Base-by-base conservation (phyloP, 2,113 vertebrate genomes). In the Planiliza haematocheilus region DNA sequence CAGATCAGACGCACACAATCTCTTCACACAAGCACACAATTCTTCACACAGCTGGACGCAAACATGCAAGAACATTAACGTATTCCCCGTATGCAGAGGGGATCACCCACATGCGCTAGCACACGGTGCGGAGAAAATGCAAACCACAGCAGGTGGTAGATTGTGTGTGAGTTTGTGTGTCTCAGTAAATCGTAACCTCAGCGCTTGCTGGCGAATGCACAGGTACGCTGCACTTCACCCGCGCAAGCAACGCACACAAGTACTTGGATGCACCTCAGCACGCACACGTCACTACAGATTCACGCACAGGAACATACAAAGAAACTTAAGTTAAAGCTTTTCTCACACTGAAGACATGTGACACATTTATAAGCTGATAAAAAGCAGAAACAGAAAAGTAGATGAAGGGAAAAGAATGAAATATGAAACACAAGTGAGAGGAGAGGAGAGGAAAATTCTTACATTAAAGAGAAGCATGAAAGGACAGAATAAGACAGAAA, bases 71-170 rank as follows among this genome's bases (percentile, higher is more conserved):
- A 66, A 42, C 61, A 83, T 72, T 60, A 63, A 74, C 21, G 7
- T 36, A 60, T 71, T n/a, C 68, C 4, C 50, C 46, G 13, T 37
- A 61, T 66, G 52, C 81, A 58, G 69, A 36, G 63, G 56, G 66
- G 82, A 52, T 68, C 65, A 63, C 62, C 61, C 64, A 49, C 64
- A 62, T 58, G 61, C 62, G 41, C 59, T 8, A 53, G 62, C 42
- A 61, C 70, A 73, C 76, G 52, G 52, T 66, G 80, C 66, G 77
- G 52, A 71, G 67, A 48, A 43, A 80, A 70, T 43, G 46, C 58
- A 72, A 63, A 84, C 18, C 78, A 49, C 72, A 76, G 84, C 81
- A 83, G 82, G 85, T 81, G 84, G 76, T 74, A 61, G 53, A 39
- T 14, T 70, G n/a, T 48, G 17, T 57, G 52, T 24, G 52, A 59